phyloP scores from a whole-genome alignment of 35 echinoderm and acorn worm genomes.

The Strongylocentrotus purpuratus region DNA sequence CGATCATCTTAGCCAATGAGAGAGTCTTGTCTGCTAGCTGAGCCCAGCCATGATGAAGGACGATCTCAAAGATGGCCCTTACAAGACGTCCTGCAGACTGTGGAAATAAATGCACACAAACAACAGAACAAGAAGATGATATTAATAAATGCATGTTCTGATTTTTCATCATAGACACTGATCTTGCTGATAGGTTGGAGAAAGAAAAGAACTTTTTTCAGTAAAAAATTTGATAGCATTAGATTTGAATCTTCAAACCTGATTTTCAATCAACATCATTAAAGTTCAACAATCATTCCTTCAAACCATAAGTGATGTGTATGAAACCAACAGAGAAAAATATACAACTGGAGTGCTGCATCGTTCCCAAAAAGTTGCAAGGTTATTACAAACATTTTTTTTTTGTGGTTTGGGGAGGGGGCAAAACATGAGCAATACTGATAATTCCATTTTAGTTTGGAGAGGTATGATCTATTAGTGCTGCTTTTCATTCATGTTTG shows the following conservation, averaged over 20 bases:
- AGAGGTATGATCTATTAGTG: not conserved
- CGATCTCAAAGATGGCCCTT: constrained; percentile 96
- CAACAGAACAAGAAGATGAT: not conserved
- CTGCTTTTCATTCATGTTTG: not conserved
- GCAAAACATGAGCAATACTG: not conserved
- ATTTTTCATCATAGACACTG: not conserved
- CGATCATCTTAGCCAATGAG: constrained; percentile 95
- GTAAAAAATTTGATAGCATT: not conserved
- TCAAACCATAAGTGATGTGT: not conserved
- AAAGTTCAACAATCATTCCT: constrained; percentile 2
- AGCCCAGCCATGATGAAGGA: constrained; percentile 93
- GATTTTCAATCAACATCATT: constrained; percentile 3
- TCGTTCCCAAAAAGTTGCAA: too few species aligned
- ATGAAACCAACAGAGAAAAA: not conserved
- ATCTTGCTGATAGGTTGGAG: not conserved
- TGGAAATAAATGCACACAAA: not conserved
- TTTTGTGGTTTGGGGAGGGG: too few species aligned
- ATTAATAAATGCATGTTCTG: not conserved
- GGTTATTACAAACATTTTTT: too few species aligned
- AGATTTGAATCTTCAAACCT: not conserved
- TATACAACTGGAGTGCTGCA: too few species aligned
- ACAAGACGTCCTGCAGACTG: constrained; percentile 98
- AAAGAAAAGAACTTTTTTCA: not conserved
- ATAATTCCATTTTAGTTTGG: not conserved
- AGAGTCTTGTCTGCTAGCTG: constrained; percentile 94